Conservation (phyloP, 2,888 invertebrate species). For the Lissonota sp. region DNA sequence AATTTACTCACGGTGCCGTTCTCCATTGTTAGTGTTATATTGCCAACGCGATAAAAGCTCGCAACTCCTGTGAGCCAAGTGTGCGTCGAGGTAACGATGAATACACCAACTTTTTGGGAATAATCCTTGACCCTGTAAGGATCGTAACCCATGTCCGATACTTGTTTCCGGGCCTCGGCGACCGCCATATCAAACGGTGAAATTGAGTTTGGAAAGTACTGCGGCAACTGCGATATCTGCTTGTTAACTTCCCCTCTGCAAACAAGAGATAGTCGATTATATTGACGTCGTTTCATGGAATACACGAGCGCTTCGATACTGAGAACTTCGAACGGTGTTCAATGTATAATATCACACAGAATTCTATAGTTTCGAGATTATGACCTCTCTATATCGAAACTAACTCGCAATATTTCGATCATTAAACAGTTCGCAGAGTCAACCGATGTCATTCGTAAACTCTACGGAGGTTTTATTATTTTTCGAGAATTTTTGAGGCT, state of each 20-base stretch:
- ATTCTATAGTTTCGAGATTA: background rate
- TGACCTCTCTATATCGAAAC: background rate
- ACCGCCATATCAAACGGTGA: slow-evolving; percentile 94
- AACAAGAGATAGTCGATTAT: slow-evolving; percentile 30
- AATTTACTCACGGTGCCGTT: slow-evolving; percentile 87
- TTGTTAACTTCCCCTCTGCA: slow-evolving; percentile 89
- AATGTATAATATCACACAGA: no score
- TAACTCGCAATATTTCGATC: background rate
- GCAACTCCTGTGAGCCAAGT: slow-evolving; percentile 93
- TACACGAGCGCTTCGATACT: background rate
- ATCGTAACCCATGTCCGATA: slow-evolving; percentile 88
- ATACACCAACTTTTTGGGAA: slow-evolving; percentile 89
- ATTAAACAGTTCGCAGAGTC: no score
- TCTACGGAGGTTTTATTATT: no score
- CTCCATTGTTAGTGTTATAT: slow-evolving; percentile 89
- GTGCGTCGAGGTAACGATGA: slow-evolving; percentile 89
- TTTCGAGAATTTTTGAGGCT: no score
- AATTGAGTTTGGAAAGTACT: slow-evolving; percentile 93
- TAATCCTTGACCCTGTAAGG: slow-evolving; percentile 91
- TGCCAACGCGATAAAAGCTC: slow-evolving; percentile 92
- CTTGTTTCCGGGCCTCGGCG: slow-evolving; percentile 89
- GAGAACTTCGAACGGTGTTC: background rate
- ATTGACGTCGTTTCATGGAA: background rate
- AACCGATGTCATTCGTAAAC: no score
- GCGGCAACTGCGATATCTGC: slow-evolving; percentile 89